phyloP scores from a whole-genome alignment of 2,888 invertebrate genomes.

The Caenorhabditis zanzibari region DNA sequence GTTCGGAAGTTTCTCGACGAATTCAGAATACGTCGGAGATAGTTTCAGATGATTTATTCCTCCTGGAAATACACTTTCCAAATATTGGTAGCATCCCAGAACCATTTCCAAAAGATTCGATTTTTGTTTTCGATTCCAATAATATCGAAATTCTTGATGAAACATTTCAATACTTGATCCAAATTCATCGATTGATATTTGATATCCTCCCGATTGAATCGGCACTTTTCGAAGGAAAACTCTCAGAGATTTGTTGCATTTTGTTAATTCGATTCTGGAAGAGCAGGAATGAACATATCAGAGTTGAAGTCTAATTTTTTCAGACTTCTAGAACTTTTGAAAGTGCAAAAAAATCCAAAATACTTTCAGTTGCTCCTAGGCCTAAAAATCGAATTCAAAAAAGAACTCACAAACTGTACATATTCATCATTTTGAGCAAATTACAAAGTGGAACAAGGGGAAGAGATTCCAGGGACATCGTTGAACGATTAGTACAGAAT shows the following conservation, averaged over 20 bases:
- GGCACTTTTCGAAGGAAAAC: not conserved
- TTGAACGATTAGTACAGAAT: not conserved
- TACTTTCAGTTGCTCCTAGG: not conserved
- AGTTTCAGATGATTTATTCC: not conserved
- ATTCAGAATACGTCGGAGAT: not conserved
- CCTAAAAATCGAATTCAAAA: no score
- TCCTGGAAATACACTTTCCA: not conserved
- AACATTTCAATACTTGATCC: not conserved
- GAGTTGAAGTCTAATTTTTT: not conserved
- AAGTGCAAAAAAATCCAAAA: not conserved
- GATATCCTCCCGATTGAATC: not conserved
- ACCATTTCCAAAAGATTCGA: not conserved
- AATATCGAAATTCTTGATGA: not conserved
- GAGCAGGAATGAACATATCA: no score
- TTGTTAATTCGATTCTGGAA: not conserved
- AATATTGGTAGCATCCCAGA: not conserved
- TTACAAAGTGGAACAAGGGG: not conserved
- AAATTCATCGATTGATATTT: not conserved
- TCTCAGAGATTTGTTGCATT: not conserved
- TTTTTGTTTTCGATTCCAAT: constrained; percentile 13
- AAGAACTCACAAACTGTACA: not conserved
- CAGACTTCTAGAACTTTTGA: not conserved
- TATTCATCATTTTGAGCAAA: not conserved
- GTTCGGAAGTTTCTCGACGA: not conserved
- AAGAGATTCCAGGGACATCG: not conserved